These are phyloP conservation scores for Natator depressus DNA, from an alignment of 2,113 vertebrate species.

Conservation along the genomic window DNA sequence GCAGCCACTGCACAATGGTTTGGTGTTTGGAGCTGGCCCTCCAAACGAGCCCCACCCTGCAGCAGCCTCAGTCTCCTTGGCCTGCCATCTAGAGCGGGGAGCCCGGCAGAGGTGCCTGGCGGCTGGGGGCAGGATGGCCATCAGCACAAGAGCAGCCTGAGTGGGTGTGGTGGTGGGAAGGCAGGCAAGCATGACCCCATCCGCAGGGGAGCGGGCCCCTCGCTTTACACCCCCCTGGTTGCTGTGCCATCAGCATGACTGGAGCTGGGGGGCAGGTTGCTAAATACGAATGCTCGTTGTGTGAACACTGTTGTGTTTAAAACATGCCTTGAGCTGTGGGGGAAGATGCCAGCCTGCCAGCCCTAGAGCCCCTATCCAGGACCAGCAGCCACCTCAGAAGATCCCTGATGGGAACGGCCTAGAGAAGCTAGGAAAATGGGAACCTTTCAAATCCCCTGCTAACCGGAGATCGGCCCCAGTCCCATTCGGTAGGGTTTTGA, in stretches of 20 bases:
- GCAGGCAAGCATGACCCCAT: too few species aligned
- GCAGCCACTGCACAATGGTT: accelerated
- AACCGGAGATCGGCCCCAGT: background rate
- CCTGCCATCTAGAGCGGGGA: background rate
- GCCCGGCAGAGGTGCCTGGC: too few species aligned
- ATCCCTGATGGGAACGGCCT: background rate
- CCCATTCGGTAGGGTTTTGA: background rate
- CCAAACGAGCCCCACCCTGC: background rate
- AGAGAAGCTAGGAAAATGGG: background rate
- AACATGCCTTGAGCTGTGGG: background rate
- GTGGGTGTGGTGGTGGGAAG: background rate
- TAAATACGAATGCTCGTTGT: background rate
- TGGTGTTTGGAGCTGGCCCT: background rate
- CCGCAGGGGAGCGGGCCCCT: too few species aligned
- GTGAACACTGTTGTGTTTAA: too few species aligned
- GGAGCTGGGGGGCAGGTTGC: too few species aligned
- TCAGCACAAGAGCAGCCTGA: too few species aligned
- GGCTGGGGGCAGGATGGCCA: too few species aligned
- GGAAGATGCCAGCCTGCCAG: background rate
- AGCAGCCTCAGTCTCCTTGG: background rate
- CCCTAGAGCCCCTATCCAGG: background rate
- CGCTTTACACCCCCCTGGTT: background rate
- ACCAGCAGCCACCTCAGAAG: background rate
- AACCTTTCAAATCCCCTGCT: background rate
- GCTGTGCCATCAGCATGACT: too few species aligned